A percentile compares a stretch with the other conserved stretches of the same genome.
Conservation (phyloP, 2,797 vertebrate species). For the Poecile montanus region DNA sequence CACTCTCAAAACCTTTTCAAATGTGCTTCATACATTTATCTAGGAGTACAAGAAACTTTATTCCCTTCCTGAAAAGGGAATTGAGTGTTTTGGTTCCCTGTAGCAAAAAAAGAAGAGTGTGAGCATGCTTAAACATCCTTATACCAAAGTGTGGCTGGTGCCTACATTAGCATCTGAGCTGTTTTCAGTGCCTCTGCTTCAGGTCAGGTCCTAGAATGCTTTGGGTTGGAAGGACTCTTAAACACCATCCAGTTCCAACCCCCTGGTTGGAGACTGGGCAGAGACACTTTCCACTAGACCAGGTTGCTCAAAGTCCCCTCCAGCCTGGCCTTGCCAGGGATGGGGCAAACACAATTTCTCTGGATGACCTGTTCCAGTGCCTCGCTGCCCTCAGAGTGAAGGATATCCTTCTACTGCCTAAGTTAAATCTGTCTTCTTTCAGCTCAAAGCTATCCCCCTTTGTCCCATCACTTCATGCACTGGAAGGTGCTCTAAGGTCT, state of each 20-base stretch:
- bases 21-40: neutral
- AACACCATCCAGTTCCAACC: neutral
- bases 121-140: rapidly evolving
- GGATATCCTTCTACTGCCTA: neutral
- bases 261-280: neutral
- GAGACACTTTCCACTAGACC: neutral
- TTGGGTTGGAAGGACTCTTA: neutral
- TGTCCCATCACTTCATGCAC: neutral
- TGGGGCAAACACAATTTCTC: neutral
- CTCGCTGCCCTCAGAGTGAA: neutral
- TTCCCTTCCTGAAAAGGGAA: neutral
- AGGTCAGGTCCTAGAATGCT: neutral
- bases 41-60: neutral
- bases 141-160: neutral
- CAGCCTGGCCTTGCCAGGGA: neutral
- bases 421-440: neutral
- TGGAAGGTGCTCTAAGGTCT: neutral
- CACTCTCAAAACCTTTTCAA: neutral
- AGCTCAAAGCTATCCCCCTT: neutral
- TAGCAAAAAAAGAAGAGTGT: neutral
- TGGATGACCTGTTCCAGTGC: no score
- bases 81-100: neutral
- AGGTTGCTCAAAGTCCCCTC: neutral
- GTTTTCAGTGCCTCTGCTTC: neutral
- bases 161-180: neutral